Conservation (phyloP, 2,888 invertebrate genomes). For the Andrena fulva region DNA sequence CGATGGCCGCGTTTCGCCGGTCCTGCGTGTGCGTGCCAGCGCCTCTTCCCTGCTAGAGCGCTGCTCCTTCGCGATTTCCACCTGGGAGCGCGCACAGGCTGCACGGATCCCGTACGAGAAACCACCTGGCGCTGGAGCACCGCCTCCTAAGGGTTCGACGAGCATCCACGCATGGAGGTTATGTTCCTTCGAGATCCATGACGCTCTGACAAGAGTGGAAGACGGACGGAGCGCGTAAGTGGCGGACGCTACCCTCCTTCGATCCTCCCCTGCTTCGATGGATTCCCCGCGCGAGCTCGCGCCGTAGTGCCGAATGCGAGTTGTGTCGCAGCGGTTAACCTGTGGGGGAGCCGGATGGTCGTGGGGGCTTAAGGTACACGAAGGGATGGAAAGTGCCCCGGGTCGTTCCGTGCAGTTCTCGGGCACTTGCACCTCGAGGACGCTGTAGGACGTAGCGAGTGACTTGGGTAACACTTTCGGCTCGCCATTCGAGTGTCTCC, state of each 20-base stretch:
- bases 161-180: conserved; percentile 58
- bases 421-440: too few species aligned
- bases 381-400: too few species aligned
- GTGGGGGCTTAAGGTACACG: too few species aligned
- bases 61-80: conserved; percentile 5
- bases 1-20: conserved; percentile 55
- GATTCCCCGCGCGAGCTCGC: too few species aligned
- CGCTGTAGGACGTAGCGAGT: too few species aligned
- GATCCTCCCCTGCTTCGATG: not conserved
- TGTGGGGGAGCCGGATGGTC: too few species aligned
- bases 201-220: conserved; percentile 76
- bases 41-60: conserved; percentile 14
- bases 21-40: conserved; percentile 31
- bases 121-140: conserved; percentile 30
- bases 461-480: too few species aligned
- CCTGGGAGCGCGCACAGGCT: not conserved
- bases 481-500: too few species aligned
- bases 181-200: conserved; percentile 73
- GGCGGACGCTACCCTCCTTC: not conserved
- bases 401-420: too few species aligned
- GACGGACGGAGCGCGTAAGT: conserved; percentile 72
- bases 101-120: not conserved
- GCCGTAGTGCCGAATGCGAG: too few species aligned
- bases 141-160: conserved; percentile 26
- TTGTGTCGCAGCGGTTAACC: too few species aligned